Evolutionary conservation across 1,140 invertebrate genomes (phyloP).

Genomic region (Megalopta genalis): DNA sequence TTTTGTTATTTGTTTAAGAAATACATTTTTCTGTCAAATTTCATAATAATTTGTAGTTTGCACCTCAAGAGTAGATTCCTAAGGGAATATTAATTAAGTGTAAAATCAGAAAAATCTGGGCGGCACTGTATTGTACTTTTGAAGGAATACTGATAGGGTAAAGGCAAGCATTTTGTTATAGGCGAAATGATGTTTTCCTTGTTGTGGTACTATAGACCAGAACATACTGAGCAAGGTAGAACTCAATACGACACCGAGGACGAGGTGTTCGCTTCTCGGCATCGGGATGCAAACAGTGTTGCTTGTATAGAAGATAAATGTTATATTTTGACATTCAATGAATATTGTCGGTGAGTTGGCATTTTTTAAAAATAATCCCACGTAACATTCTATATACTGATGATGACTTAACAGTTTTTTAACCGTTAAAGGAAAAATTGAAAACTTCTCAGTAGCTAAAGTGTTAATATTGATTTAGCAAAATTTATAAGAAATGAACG

Average conservation of each 20-base stretch:
- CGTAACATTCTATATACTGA: background rate
- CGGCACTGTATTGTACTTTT: background rate
- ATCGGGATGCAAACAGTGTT: slow-evolving; percentile 95
- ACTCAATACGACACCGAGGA: slow-evolving; percentile 89
- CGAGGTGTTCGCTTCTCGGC: slow-evolving; percentile 97
- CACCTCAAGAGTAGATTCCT: background rate
- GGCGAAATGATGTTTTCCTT: slow-evolving; percentile 98
- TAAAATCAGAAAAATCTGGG: background rate
- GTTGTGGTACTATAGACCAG: slow-evolving; percentile 98
- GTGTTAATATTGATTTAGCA: too few species aligned
- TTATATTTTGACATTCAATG: slow-evolving; percentile 97
- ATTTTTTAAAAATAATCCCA: slow-evolving; percentile 2
- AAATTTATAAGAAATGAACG: too few species aligned
- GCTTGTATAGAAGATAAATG: slow-evolving; percentile 99
- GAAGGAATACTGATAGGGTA: background rate
- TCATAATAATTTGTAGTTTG: background rate
- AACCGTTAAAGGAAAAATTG: too few species aligned
- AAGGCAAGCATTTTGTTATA: slow-evolving; percentile 71
- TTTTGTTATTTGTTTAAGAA: background rate
- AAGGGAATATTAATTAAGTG: background rate
- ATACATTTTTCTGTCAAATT: background rate
- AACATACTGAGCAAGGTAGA: slow-evolving; percentile 95
- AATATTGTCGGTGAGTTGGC: slow-evolving; percentile 93
- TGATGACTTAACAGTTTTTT: too few species aligned
- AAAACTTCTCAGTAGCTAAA: too few species aligned